Conservation (phyloP, 2,888 invertebrate genomes). For the Lasioglossum villosulum region DNA sequence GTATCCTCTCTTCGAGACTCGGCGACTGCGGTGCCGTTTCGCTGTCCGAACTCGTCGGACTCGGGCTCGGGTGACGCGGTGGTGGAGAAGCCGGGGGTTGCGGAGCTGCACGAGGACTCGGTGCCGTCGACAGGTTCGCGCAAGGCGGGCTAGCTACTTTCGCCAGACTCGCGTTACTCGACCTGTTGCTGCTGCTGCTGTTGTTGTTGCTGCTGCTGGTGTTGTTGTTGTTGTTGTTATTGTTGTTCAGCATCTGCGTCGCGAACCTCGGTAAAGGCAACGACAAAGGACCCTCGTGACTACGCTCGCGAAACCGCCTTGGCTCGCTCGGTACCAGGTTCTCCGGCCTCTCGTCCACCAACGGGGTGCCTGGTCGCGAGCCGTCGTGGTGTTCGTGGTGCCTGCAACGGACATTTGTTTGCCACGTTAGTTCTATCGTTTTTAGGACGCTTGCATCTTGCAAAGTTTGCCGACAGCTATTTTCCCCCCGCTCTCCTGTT, state of each 20-base stretch:
- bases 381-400: slow-evolving; percentile 87
- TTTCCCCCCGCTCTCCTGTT: background rate
- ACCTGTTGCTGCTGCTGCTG: slow-evolving; percentile 65
- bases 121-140: slow-evolving; percentile 82
- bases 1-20: slow-evolving; percentile 95
- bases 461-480: background rate
- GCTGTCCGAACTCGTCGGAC: slow-evolving; percentile 91
- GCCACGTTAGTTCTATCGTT: background rate
- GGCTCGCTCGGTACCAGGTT: slow-evolving; percentile 91
- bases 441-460: background rate
- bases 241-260: slow-evolving; percentile 86
- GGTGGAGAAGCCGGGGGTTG: slow-evolving; percentile 88
- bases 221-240: slow-evolving; percentile 75
- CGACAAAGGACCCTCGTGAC: slow-evolving; percentile 90
- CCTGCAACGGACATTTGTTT: slow-evolving; percentile 67
- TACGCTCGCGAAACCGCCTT: slow-evolving; percentile 88
- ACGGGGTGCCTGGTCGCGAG: slow-evolving; percentile 93
- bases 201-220: slow-evolving; percentile 73
- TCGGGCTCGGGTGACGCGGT: slow-evolving; percentile 90
- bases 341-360: slow-evolving; percentile 93
- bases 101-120: slow-evolving; percentile 87
- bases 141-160: slow-evolving; percentile 84
- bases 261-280: slow-evolving; percentile 96
- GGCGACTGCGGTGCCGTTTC: slow-evolving; percentile 88
- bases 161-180: slow-evolving; percentile 70